Base-by-base conservation (phyloP, 2,888 invertebrate genomes). In the Dryococelus australis region DNA sequence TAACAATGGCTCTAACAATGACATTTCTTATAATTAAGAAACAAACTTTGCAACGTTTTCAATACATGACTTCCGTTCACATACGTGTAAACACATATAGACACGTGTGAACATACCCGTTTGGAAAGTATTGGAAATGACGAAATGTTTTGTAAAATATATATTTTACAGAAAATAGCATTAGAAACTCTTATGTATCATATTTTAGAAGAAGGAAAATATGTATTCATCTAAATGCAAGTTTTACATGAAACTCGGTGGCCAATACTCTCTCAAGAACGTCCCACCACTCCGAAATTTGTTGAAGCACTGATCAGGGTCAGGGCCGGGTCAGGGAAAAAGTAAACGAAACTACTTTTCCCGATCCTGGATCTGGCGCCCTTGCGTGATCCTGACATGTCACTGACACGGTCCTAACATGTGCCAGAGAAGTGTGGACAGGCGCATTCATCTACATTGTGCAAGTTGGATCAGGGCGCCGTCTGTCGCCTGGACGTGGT, bases 301-400 rank as follows among this genome's bases (percentile, higher is more conserved):
- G 12, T 20, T 10, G 27, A 27, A 35, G 81, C 35, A 27, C 27
- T 35, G 35, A 81, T 35, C 81, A 12, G 81, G 9, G 81, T 81
- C 81, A 10, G 81, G 12, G 12, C 81, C 27, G 81, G 81, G 9
- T 27, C 81, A 9, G 35, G 81, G 81, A 81, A 81, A 27, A 81
- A 81, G 35, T 81, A 81, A 81, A 81, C 81, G 6, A 81, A 81
- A 81, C 27, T 81, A 81, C 81, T 81, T 81, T 81, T 81, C 8
- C 26, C 12, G 28, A 27, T 79, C 6, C 47, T 12, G 47, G 47
- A 47, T 47, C 47, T 12, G 47, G 65, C 10, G 24, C 65, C 8
- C 65, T 8, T 65, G 5, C 65, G 65, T 8, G 24, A 24, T 24
- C 13, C 65, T 65, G 65, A 65, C 65, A 9, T 16, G 10, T 5